Percentiles rank a stretch among this genome's conserved stretches.
phyloP scores from a whole-genome alignment of 2,888 invertebrate species.

The Exocentrus adspersus region DNA sequence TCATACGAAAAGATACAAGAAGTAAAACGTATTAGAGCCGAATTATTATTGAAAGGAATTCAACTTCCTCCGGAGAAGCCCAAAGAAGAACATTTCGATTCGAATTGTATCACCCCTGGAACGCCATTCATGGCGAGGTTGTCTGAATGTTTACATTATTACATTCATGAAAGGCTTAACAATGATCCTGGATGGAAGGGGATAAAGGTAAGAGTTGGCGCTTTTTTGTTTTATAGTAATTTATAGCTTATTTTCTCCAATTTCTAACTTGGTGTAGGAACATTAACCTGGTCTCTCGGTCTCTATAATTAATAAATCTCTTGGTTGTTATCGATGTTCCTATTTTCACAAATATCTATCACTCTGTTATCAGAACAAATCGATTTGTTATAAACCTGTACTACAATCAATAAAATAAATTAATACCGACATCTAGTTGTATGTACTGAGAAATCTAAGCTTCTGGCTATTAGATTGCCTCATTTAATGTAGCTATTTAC shows the following conservation, averaged over 20 bases:
- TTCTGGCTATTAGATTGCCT: no score
- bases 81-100: constrained; percentile 95
- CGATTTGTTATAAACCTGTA: no score
- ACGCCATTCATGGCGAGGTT: constrained; percentile 96
- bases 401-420: no score
- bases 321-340: no score
- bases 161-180: constrained; percentile 88
- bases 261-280: no score
- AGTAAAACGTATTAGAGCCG: constrained; percentile 81
- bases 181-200: constrained; percentile 95
- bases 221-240: not conserved
- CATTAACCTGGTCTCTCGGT: no score
- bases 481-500: no score
- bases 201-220: constrained; percentile 77
- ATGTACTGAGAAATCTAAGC: no score
- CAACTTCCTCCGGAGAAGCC: constrained; percentile 86
- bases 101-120: constrained; percentile 99
- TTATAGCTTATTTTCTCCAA: not conserved
- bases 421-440: no score
- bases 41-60: constrained; percentile 76
- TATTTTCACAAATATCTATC: no score
- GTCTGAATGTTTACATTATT: constrained; percentile 86
- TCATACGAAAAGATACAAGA: constrained; percentile 87
- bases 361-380: no score
- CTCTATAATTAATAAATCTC: no score